Evolutionary conservation across 2,797 vertebrate species (phyloP).

Genomic region (Sebastolobus altivelis): DNA sequence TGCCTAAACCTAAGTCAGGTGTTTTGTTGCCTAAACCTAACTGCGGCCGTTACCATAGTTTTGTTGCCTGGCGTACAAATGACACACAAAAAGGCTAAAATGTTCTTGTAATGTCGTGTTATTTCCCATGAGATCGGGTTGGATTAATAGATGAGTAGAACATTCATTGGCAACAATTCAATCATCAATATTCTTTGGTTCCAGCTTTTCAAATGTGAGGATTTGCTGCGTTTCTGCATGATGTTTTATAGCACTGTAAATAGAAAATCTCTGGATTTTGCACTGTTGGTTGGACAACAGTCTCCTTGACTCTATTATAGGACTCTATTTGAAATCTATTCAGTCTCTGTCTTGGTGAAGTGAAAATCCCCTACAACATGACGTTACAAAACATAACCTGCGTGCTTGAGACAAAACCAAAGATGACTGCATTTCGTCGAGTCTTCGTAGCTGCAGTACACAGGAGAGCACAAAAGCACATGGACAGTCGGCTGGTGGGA

Average conservation of each 20-base stretch:
- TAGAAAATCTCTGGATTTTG: neutral
- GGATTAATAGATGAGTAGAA: neutral
- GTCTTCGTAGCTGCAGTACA: slow-evolving; percentile 19
- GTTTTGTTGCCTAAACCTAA: too few relatives aligned
- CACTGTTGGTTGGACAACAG: neutral
- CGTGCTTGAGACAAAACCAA: slow-evolving; percentile 13
- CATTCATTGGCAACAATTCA: neutral
- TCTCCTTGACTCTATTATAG: neutral
- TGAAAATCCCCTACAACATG: neutral
- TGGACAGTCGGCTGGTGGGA: slow-evolving; percentile 60
- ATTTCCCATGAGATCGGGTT: too few relatives aligned
- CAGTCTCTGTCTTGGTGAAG: neutral
- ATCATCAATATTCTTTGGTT: neutral
- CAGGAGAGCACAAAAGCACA: slow-evolving; percentile 42
- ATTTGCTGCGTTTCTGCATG: neutral
- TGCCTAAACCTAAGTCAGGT: too few relatives aligned
- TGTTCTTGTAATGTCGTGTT: too few relatives aligned
- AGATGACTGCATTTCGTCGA: neutral
- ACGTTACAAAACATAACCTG: neutral
- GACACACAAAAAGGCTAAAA: too few relatives aligned
- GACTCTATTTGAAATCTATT: neutral
- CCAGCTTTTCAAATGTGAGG: neutral
- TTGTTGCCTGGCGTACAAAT: too few relatives aligned
- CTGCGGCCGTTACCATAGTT: too few relatives aligned
- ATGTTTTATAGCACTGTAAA: neutral